A percentile compares a stretch with the other conserved stretches of the same genome.
Evolutionary conservation across 2,797 vertebrate species (phyloP).

Genomic region (Parotocinclus haroldoi): DNA sequence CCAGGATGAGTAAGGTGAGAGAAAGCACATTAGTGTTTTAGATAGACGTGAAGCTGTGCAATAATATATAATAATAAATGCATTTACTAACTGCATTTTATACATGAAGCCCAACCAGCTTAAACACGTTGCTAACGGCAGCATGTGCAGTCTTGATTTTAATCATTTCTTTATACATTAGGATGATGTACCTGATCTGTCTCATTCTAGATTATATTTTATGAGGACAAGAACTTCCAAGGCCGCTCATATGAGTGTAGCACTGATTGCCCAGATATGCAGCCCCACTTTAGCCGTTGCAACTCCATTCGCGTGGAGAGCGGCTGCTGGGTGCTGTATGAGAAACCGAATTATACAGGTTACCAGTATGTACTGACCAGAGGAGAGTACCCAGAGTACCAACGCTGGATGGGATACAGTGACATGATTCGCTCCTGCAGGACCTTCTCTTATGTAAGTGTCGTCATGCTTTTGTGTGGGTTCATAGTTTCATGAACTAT

Average conservation of each 20-base stretch:
- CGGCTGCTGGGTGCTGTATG: conserved; percentile 68
- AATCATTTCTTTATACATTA: background rate
- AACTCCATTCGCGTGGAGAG: conserved; percentile 64
- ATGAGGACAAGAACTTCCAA: conserved; percentile 64
- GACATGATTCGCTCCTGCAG: conserved; percentile 47
- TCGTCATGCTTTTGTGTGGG: background rate
- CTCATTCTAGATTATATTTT: conserved; percentile 65
- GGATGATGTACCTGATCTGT: background rate
- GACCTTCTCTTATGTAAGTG: conserved; percentile 40
- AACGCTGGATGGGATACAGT: conserved; percentile 53
- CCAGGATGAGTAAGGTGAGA: conserved; percentile 47
- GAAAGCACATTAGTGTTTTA: background rate
- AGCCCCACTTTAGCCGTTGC: conserved; percentile 52
- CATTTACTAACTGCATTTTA: too few species aligned
- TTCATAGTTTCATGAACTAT: background rate
- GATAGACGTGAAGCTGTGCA: too few species aligned
- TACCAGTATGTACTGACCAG: conserved; percentile 64
- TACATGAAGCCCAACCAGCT: too few species aligned
- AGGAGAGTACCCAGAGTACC: conserved; percentile 63
- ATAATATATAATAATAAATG: too few species aligned
- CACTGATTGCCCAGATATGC: conserved; percentile 56
- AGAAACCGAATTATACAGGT: conserved; percentile 60
- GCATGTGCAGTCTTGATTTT: background rate
- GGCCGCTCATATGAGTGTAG: conserved; percentile 57
- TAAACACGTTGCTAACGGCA: too few species aligned